Base-by-base conservation (phyloP, 2,113 vertebrate genomes). In the Pseudorectes ferrugineus region DNA sequence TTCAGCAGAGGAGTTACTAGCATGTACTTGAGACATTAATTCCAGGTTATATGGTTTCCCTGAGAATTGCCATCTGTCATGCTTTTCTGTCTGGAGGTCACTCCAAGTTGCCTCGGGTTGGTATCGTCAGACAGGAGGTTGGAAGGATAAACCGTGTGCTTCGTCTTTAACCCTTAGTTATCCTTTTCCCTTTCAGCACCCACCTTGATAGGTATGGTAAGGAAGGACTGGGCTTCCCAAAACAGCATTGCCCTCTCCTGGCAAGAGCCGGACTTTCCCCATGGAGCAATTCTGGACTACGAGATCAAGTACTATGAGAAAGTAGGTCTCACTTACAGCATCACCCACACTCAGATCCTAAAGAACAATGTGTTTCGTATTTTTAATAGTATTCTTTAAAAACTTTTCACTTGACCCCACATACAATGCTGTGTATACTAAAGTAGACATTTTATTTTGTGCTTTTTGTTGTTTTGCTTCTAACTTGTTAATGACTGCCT, bases 301-400 rank as follows among this genome's bases (percentile, higher is more conserved):
- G 99, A 99, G 98, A 98, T 99, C 98, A 99, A 99, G 98, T 99
- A 99, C 98, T 99, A 99, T 97, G 99, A 99, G 97, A 99, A 99
- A 99, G 99, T 99, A 98, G 97, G 98, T 98, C 96, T 98, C 93
- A 81, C 84, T 96, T 94, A 80, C 73, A 96, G 90, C 76, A 97
- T 97, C 90, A 93, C 93, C 89, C 96, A 80, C 97, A 88, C 88
- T 93, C 79, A 95, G 93, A 92, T 35, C 65, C 70, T 95, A 65
- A 85, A 95, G 12, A 92, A 13, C 72, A 90, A 45, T 84, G 78
- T 97, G 59, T 84, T 95, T 49, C 31, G 0, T 86, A 33, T 66
- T 85, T 67, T 55, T 42, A 62, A 40, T 21, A 68, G 48, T 26
- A 11, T 54, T 85, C 43, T 12, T 12, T 3, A 24, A 58, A 72